Percentiles rank a stretch among this genome's conserved stretches.
Evolutionary conservation across 2,888 invertebrate species (phyloP).

Genomic region (Geophilus truncorum): DNA sequence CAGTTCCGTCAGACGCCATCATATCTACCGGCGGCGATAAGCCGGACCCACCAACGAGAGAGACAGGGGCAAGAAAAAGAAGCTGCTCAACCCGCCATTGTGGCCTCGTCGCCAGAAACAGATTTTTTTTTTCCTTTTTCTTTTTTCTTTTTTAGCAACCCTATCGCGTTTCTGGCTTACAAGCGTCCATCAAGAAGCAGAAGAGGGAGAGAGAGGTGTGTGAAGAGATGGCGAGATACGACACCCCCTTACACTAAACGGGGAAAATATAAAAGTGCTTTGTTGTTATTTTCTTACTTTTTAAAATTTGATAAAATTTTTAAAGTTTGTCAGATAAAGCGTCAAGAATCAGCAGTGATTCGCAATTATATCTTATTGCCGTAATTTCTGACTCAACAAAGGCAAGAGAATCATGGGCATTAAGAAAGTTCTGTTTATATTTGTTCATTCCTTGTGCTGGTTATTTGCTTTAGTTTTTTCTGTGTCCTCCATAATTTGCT

Average conservation of each 20-base stretch:
- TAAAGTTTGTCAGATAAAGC: too few species aligned
- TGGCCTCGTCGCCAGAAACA: neutral
- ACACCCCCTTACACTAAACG: neutral
- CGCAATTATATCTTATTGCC: neutral
- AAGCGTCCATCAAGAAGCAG: neutral
- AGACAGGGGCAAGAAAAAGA: neutral
- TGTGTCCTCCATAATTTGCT: constrained; percentile 22
- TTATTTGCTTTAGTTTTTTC: neutral
- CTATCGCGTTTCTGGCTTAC: neutral
- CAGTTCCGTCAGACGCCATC: neutral
- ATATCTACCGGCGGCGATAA: neutral
- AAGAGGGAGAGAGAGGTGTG: neutral
- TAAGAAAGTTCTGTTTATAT: neutral
- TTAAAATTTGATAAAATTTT: neutral
- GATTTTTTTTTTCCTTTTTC: neutral
- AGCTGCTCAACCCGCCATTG: neutral
- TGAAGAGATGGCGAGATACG: neutral
- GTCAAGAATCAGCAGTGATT: too few species aligned
- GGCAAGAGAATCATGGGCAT: neutral
- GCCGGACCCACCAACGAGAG: neutral
- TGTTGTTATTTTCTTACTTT: neutral
- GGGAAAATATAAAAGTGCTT: neutral
- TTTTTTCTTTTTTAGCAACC: neutral
- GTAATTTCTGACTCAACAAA: neutral
- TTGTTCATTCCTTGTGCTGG: neutral